A percentile compares a stretch with the other conserved stretches of the same genome.
These are phyloP conservation scores for Tragopan temminckii DNA, from an alignment of 2,797 vertebrate genomes.

Conservation along the genomic window DNA sequence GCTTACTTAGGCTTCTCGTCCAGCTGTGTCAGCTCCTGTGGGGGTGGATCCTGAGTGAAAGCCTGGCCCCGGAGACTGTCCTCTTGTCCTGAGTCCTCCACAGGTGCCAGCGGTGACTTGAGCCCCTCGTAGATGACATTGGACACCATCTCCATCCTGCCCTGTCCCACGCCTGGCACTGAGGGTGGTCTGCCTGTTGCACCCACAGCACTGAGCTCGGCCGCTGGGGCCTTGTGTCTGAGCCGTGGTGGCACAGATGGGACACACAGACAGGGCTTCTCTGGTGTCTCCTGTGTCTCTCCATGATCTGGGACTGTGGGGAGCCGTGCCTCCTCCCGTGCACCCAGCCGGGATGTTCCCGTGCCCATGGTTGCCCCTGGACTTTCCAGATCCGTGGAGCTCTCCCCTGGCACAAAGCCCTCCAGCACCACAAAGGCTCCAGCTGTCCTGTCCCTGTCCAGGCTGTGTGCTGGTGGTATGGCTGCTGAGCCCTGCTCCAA, in stretches of 20 bases:
- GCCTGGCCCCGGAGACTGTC: slow-evolving; percentile 57
- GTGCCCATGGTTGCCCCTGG: background rate
- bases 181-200: background rate
- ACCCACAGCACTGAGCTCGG: background rate
- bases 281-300: slow-evolving; percentile 10
- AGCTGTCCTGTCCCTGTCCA: slow-evolving; percentile 59
- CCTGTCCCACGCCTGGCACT: slow-evolving; percentile 1
- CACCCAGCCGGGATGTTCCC: background rate
- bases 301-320: slow-evolving; percentile 4
- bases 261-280: background rate
- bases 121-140: slow-evolving; percentile 92
- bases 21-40: slow-evolving; percentile 58
- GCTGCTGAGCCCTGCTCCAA: slow-evolving; percentile 18
- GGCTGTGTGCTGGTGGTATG: slow-evolving; percentile 1
- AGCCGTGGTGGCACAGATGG: slow-evolving; percentile 83
- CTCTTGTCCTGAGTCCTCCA: slow-evolving; percentile 28
- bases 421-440: slow-evolving; percentile 78
- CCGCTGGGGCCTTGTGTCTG: slow-evolving; percentile 16
- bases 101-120: slow-evolving; percentile 30
- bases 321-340: background rate
- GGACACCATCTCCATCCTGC: slow-evolving; percentile 88
- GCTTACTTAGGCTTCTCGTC: slow-evolving; percentile 82
- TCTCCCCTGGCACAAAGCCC: slow-evolving; percentile 69
- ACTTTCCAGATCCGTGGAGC: slow-evolving; percentile 46
- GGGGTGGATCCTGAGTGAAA: slow-evolving; percentile 41